phyloP scores from a whole-genome alignment of 2,113 vertebrate species.

The Amphiprion percula region DNA sequence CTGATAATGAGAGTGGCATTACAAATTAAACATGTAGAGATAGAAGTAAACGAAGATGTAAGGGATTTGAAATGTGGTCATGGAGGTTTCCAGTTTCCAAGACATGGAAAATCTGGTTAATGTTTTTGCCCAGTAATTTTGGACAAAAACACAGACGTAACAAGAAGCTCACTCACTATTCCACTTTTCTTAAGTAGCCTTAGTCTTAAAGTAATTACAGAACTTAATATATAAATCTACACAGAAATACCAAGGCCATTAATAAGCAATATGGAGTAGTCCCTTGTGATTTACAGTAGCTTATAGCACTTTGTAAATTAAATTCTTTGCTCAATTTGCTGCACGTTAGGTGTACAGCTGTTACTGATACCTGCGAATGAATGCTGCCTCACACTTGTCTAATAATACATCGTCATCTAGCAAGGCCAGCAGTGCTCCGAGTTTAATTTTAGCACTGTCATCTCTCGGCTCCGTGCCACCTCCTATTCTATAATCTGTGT shows the following conservation, averaged over 20 bases:
- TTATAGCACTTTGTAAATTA: background rate
- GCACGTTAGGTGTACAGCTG: slow-evolving; percentile 17
- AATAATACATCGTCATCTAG: slow-evolving; percentile 78
- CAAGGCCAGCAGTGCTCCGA: slow-evolving; percentile 55
- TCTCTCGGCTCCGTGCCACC: slow-evolving; percentile 70
- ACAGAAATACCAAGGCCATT: background rate
- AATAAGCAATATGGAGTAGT: background rate
- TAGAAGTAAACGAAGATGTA: background rate
- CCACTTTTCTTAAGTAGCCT: background rate
- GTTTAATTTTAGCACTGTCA: slow-evolving; percentile 82
- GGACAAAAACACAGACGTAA: background rate
- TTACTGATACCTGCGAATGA: slow-evolving; percentile 64
- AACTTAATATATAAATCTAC: background rate
- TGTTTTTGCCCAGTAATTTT: background rate
- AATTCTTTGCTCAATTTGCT: slow-evolving; percentile 6
- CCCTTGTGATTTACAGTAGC: background rate
- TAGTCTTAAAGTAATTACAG: background rate
- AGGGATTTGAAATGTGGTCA: background rate
- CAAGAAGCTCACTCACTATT: background rate
- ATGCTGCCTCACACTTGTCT: slow-evolving; percentile 73
- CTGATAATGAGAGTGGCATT: slow-evolving; percentile 28
- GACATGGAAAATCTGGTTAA: background rate
- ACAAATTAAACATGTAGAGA: slow-evolving; percentile 16
- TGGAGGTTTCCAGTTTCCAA: slow-evolving; percentile 10
- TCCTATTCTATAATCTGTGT: slow-evolving; percentile 65